These are phyloP conservation scores for Corynorhinus townsendii DNA, from an alignment of 2,113 vertebrate genomes.

Conservation along the genomic window DNA sequence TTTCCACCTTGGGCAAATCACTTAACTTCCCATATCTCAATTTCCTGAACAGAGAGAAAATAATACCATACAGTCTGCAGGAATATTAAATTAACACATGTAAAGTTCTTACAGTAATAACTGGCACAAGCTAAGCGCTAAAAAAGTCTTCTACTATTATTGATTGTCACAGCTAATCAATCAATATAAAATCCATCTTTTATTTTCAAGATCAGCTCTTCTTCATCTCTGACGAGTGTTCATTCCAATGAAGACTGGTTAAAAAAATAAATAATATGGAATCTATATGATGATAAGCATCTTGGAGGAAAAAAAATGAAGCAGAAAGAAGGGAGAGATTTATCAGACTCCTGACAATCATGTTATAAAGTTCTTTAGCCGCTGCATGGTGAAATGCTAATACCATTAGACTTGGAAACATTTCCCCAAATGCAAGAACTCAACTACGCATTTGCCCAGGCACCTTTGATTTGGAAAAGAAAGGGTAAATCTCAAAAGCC, in stretches of 20 bases:
- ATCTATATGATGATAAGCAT: background rate
- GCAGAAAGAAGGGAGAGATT: background rate
- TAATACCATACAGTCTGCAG: background rate
- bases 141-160: background rate
- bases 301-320: background rate
- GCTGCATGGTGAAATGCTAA: background rate
- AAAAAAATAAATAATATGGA: constrained; percentile 28
- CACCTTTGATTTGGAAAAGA: constrained; percentile 40
- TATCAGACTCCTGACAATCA: background rate
- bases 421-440: background rate
- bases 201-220: background rate
- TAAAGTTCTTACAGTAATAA: background rate
- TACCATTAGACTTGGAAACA: background rate
- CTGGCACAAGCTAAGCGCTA: background rate
- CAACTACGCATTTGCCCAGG: background rate
- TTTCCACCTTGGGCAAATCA: background rate
- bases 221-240: background rate
- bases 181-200: background rate
- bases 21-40: background rate
- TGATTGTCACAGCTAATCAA: background rate
- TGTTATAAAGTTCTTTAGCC: background rate
- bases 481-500: constrained; percentile 32
- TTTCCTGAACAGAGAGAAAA: constrained; percentile 22
- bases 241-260: constrained; percentile 16
- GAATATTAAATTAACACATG: background rate